A percentile compares a stretch with the other conserved stretches of the same genome.
These are phyloP conservation scores for Magallana gigas DNA, from an alignment of 1,140 invertebrate species.

Conservation along the genomic window DNA sequence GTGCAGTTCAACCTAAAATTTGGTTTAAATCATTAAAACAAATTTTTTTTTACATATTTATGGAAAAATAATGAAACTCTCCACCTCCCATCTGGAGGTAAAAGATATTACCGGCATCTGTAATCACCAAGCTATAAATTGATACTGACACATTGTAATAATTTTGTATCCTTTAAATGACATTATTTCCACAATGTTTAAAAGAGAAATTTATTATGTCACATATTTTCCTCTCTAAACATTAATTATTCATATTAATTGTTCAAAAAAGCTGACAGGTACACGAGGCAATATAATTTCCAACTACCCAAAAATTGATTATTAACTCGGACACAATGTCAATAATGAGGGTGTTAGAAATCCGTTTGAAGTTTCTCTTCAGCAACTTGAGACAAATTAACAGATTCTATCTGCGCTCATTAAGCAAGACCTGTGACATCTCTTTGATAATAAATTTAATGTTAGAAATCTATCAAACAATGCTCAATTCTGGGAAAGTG, in stretches of 20 bases:
- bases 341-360: background rate
- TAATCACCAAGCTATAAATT: too few relatives aligned
- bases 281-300: background rate
- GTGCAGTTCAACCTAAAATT: too few relatives aligned
- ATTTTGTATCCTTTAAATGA: too few relatives aligned
- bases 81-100: too few relatives aligned
- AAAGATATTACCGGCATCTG: too few relatives aligned
- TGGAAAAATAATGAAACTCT: too few relatives aligned
- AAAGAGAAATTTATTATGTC: too few relatives aligned
- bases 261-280: background rate
- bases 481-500: slow-evolving; percentile 1
- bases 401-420: slow-evolving; percentile 2
- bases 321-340: slow-evolving; percentile 7
- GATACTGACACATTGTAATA: too few relatives aligned
- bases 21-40: too few relatives aligned
- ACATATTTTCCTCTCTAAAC: too few relatives aligned
- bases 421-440: background rate
- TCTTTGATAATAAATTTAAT: slow-evolving; percentile 21
- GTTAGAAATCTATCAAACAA: slow-evolving; percentile 17
- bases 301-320: background rate
- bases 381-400: slow-evolving; percentile 6
- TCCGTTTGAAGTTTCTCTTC: slow-evolving; percentile 16
- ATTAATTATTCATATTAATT: background rate
- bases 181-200: too few relatives aligned
- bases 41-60: too few relatives aligned